These are phyloP conservation scores for Drosophila incognita DNA, from an alignment of 2,888 invertebrate species.

Conservation along the genomic window DNA sequence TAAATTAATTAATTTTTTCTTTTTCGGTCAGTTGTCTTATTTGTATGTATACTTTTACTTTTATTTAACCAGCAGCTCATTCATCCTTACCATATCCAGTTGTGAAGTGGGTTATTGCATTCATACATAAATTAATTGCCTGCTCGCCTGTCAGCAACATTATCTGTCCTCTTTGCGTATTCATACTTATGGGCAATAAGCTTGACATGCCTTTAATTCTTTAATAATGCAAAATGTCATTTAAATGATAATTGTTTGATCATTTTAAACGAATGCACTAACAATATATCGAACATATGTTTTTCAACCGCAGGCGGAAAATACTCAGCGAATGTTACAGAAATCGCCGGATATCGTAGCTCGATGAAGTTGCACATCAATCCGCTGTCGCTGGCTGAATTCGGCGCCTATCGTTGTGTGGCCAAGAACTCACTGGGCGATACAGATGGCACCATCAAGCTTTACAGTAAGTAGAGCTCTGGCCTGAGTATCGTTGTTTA, in stretches of 20 bases:
- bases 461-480: slow-evolving; percentile 89
- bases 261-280: slow-evolving; percentile 50
- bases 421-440: slow-evolving; percentile 93
- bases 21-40: slow-evolving; percentile 46
- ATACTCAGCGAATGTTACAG: slow-evolving; percentile 89
- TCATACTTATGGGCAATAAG: slow-evolving; percentile 27
- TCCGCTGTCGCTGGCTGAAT: slow-evolving; percentile 89
- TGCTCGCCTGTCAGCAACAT: slow-evolving; percentile 66
- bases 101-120: slow-evolving; percentile 45
- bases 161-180: slow-evolving; percentile 49
- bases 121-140: slow-evolving; percentile 64
- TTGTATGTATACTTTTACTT: not conserved
- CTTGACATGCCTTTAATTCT: slow-evolving; percentile 74
- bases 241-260: slow-evolving; percentile 68
- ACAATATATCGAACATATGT: slow-evolving; percentile 9
- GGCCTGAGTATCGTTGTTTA: not conserved
- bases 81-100: not conserved
- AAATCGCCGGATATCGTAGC: slow-evolving; percentile 91
- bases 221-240: slow-evolving; percentile 64
- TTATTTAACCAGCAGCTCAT: slow-evolving; percentile 66
- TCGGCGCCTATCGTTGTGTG: slow-evolving; percentile 92
- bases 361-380: slow-evolving; percentile 91
- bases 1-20: slow-evolving; percentile 72
- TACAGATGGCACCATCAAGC: slow-evolving; percentile 92
- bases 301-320: slow-evolving; percentile 86